Base-by-base conservation (phyloP, 2,797 vertebrate species). In the Aplochiton taeniatus region DNA sequence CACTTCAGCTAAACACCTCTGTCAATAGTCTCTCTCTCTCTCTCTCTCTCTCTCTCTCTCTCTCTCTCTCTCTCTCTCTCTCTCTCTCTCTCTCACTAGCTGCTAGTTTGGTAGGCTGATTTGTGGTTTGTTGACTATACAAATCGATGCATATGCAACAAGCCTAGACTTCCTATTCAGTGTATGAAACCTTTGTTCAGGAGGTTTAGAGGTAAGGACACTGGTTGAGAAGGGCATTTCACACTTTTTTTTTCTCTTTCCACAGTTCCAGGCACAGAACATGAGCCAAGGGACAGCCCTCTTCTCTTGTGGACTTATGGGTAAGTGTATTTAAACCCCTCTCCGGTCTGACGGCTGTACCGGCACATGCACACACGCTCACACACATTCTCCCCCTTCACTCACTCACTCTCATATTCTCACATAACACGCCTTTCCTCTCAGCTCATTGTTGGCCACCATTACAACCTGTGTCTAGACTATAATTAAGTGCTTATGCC, bases 271-370 rank as follows among this genome's bases (percentile, higher is more conserved):
- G 91, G 90, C 92, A 79, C 91, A 91, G 84, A 94, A 91, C 94
- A 98, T 97, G 96, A 98, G 93, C 92, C 95, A 94, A 89, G 96
- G 96, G 84, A 91, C 95, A 41, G 91, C 95, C 63, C 94, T 98
- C 78, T 95, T 97, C 92, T 95, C 96, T 76, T 95, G 94, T 78
- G 95, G 94, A 93, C 84, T 96, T 85, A 94, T 94, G 94, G 96
- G 96, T 98, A 88, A 96, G 96, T 90, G 54, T 42, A n/a, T 11
- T 14, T 8, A 12, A 14, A 31, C 43, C 16, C 46, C 41, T 46
- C 43, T 20, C 16, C 11, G 16, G 16, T 54, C 16, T 19, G 47
- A 48, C 14, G 11, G 47, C 11, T 48, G 47, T 4, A 48, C 51
- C 17, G 41, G 12, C 52, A 6, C 14, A 16, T 45, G 17, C 20